Conservation (phyloP, 2,797 vertebrate species). For the Mormyrops attenuatus region DNA sequence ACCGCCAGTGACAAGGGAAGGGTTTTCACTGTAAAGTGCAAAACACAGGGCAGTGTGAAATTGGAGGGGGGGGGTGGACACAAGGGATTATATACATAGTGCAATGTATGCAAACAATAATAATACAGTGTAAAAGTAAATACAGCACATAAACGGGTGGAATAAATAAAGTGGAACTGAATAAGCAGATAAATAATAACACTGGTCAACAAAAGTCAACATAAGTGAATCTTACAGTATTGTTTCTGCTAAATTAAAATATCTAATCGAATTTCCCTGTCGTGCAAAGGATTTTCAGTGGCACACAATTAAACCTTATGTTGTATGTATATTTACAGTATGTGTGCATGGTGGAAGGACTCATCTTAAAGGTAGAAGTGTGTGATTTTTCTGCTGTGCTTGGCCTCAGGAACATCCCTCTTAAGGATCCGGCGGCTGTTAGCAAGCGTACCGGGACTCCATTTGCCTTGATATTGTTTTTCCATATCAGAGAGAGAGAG, state of each 20-base stretch:
- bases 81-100: neutral
- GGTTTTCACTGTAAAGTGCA: neutral
- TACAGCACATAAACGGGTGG: neutral
- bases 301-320: neutral
- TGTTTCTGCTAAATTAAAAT: neutral
- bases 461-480: neutral
- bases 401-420: neutral
- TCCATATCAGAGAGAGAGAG: neutral
- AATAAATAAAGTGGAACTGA: neutral
- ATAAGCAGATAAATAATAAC: neutral
- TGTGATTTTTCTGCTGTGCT: neutral
- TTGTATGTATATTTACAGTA: neutral
- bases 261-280: neutral
- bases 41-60: neutral
- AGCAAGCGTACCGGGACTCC: neutral
- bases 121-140: neutral
- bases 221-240: neutral
- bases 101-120: neutral
- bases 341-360: neutral
- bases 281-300: neutral
- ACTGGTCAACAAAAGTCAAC: neutral
- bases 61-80: neutral
- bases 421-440: neutral
- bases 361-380: neutral
- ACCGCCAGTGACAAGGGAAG: neutral